These are phyloP conservation scores for Drosophila prostipennis DNA, from an alignment of 2,888 invertebrate species.

Conservation along the genomic window DNA sequence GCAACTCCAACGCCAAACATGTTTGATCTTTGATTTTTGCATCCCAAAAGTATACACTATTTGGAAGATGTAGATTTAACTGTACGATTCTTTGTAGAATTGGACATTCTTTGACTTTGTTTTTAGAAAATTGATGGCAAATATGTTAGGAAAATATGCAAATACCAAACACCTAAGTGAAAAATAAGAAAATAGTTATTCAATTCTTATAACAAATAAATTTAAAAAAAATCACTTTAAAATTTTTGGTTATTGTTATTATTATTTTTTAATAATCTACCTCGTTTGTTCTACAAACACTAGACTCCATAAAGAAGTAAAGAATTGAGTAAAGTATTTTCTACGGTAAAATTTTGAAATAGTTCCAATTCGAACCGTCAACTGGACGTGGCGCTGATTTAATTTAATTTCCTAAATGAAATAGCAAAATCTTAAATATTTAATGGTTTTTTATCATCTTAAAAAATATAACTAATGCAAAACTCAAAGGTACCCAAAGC, in stretches of 20 bases:
- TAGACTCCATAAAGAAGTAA: too few species aligned
- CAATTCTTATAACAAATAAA: background rate
- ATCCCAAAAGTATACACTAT: background rate
- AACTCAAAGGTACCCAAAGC: background rate
- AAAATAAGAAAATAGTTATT: too few species aligned
- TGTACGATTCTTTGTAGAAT: background rate
- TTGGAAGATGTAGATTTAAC: background rate
- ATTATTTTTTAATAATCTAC: too few species aligned
- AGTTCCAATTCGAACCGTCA: background rate
- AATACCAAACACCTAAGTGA: too few species aligned
- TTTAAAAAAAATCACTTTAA: background rate
- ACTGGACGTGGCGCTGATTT: background rate
- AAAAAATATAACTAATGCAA: background rate
- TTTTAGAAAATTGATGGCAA: background rate
- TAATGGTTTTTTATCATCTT: too few species aligned
- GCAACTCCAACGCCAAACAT: background rate
- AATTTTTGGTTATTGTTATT: background rate
- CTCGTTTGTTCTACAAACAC: background rate
- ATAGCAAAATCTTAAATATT: too few species aligned
- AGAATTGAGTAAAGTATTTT: background rate
- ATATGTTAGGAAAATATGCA: too few species aligned
- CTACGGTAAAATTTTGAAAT: too few species aligned
- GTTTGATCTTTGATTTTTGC: background rate
- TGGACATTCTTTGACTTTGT: background rate
- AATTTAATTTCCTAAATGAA: too few species aligned